Conservation (phyloP, 2,113 vertebrate species). For the Tursiops truncatus region DNA sequence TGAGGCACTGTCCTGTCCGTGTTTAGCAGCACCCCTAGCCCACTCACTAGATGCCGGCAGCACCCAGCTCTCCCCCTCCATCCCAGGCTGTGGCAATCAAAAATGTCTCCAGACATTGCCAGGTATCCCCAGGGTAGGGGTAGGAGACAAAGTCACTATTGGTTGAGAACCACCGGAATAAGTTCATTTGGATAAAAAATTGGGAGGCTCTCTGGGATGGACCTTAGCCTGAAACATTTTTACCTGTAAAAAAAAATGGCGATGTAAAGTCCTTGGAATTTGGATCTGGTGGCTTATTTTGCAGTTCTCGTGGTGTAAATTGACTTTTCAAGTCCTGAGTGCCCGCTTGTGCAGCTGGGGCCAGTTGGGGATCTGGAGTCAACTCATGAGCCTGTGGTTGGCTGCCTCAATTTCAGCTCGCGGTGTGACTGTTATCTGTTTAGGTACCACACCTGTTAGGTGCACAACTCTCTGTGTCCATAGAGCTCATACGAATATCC, state of each 20-base stretch:
- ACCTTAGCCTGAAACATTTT: background rate
- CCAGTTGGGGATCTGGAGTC: background rate
- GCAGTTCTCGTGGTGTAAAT: background rate
- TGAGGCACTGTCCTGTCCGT: background rate
- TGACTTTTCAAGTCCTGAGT: background rate
- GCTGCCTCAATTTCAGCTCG: background rate
- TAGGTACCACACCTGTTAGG: background rate
- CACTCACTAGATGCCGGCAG: background rate
- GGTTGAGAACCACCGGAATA: background rate
- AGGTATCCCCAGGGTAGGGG: background rate
- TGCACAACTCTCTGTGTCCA: background rate
- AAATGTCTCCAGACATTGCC: background rate
- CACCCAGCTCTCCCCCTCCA: background rate
- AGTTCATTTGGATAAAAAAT: background rate
- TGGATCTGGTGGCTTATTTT: background rate
- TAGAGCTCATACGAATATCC: background rate
- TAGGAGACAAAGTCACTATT: background rate
- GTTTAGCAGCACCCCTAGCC: background rate
- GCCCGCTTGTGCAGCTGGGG: background rate
- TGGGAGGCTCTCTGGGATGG: background rate
- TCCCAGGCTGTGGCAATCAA: background rate
- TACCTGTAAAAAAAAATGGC: background rate
- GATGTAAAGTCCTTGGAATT: background rate
- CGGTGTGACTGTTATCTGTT: background rate
- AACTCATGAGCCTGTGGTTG: background rate